Base-by-base conservation (phyloP, 2,888 invertebrate genomes). In the Drosophila incognita region DNA sequence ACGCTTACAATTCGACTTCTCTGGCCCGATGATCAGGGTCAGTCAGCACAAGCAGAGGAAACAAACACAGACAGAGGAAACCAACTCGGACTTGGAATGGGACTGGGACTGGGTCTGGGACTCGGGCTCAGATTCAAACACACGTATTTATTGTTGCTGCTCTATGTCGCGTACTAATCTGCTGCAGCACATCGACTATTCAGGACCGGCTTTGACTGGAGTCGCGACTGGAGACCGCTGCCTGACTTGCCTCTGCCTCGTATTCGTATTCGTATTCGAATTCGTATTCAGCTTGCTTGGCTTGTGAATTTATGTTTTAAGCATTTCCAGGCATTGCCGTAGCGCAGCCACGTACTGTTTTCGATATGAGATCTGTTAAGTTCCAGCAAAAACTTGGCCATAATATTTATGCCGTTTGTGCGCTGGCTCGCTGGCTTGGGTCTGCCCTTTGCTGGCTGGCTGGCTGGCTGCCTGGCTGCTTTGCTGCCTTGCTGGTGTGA, bases 361-460 rank as follows among this genome's bases (percentile, higher is more conserved):
- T 84, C 83, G 91, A 91, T 91, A 91, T 81, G 88, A 87, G 89
- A 81, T 81, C 82, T 85, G 60, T 66, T 76, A 69, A 42, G 66
- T 66, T 51, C 63, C 60, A 21, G 54, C 66, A 52, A 76, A 76
- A 82, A 77, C 79, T 81, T 83, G 82, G 82, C 83, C 84, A 86
- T 86, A 83, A 84, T 86, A 83, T 84, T 86, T 86, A 86, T 86
- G 83, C 82, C 82, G 82, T 82, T 82, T 86, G 81, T 68, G 29
- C 29, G 64, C 56, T 51, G 59, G 27, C 36, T 60, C 76, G 84
- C 79, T 76, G 31, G 21, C 52, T 33, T 52, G 18, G 33, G 6
- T 42, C 62, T 82, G 86, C 82, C 86, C 82, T 81, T 85, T 67
- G 60, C 51, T 59, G 27, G 27, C 0, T 27, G 27, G 27, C 27